Conservation (phyloP, 2,888 invertebrate species). For the Noctua fimbriata region DNA sequence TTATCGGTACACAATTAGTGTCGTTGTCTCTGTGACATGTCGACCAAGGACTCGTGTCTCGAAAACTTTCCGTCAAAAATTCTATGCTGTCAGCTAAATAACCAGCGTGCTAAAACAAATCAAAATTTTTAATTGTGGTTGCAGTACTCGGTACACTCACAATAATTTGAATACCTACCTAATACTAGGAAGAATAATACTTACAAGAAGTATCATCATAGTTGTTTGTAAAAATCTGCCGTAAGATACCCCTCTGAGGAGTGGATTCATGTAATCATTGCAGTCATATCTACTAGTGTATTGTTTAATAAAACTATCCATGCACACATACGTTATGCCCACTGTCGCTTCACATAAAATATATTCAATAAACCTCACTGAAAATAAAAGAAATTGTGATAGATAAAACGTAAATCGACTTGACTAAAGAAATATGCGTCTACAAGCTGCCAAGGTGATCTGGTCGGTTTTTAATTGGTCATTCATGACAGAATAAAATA, state of each 20-base stretch:
- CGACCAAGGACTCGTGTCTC: constrained; percentile 73
- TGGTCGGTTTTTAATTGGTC: background rate
- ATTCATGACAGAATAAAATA: background rate
- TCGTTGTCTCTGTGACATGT: constrained; percentile 65
- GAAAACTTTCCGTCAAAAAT: constrained; percentile 72
- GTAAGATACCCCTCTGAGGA: constrained; percentile 78
- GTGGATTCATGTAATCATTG: constrained; percentile 76
- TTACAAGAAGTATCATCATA: constrained; percentile 77
- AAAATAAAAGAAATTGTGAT: constrained; percentile 51
- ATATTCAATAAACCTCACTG: constrained; percentile 79
- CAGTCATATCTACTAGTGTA: constrained; percentile 80
- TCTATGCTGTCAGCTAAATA: constrained; percentile 77
- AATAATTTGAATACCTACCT: background rate
- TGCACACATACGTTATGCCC: constrained; percentile 82
- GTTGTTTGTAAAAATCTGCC: constrained; percentile 78
- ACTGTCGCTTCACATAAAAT: constrained; percentile 73
- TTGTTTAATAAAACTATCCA: constrained; percentile 83
- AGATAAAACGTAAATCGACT: background rate
- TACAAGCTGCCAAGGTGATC: background rate
- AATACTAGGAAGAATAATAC: constrained; percentile 49
- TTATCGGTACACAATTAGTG: constrained; percentile 69
- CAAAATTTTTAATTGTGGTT: background rate
- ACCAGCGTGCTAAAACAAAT: constrained; percentile 74
- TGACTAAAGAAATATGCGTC: background rate
- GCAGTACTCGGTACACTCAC: background rate